Conservation (phyloP, 1,140 invertebrate species). For the Teleogryllus occipitalis region DNA sequence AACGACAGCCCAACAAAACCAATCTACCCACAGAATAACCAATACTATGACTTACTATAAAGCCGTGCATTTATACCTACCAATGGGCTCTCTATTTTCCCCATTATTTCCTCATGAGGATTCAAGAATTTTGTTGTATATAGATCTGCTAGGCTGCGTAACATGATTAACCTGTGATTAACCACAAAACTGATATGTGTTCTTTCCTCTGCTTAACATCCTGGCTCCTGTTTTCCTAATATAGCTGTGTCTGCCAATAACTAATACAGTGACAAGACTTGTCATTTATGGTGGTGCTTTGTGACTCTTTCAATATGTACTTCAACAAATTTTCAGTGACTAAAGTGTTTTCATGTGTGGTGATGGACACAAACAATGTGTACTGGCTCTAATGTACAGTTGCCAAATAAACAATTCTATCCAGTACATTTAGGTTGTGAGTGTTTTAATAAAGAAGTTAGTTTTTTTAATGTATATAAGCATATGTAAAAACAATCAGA, state of each 20-base stretch:
- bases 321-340: constrained; percentile 13
- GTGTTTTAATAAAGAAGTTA: constrained; percentile 22
- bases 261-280: background rate
- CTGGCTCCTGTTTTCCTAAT: background rate
- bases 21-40: constrained; percentile 13
- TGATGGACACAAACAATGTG: constrained; percentile 13
- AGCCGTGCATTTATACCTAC: constrained; percentile 16
- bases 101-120: constrained; percentile 6
- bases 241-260: constrained; percentile 7
- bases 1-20: constrained; percentile 12
- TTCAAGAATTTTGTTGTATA: background rate
- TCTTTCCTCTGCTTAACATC: constrained; percentile 14
- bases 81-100: constrained; percentile 3
- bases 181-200: constrained; percentile 8
- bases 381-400: constrained; percentile 8
- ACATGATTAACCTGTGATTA: constrained; percentile 15
- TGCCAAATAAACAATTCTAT: constrained; percentile 15
- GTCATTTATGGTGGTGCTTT: constrained; percentile 13
- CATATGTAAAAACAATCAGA: constrained; percentile 7
- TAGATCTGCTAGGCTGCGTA: background rate
- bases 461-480: constrained; percentile 21
- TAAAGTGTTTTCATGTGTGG: constrained; percentile 17
- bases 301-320: constrained; percentile 1
- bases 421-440: constrained; percentile 20
- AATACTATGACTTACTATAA: constrained; percentile 14